Conservation (phyloP, 2,797 vertebrate genomes). For the Prunella strophiata region DNA sequence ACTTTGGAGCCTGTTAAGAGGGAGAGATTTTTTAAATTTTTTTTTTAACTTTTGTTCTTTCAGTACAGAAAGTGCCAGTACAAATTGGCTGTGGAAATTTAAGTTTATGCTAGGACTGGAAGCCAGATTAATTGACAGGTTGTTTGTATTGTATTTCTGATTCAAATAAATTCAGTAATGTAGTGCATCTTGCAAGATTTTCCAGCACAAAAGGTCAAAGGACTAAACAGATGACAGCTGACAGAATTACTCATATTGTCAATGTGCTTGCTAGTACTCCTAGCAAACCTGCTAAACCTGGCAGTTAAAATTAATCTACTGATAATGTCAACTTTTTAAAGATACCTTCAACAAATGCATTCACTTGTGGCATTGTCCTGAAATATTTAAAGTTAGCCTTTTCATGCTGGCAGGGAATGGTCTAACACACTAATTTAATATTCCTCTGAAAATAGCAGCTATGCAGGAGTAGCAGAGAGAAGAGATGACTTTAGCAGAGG, state of each 20-base stretch:
- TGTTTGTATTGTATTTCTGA: neutral
- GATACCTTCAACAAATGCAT: neutral
- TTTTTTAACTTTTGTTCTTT: neutral
- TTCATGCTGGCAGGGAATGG: neutral
- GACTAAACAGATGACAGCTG: neutral
- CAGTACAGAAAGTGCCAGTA: neutral
- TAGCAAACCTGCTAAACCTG: neutral
- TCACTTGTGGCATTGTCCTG: neutral
- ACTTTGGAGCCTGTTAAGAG: neutral
- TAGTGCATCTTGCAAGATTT: neutral
- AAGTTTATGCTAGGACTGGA: neutral
- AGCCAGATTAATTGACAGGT: neutral
- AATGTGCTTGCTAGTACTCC: neutral
- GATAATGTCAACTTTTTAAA: neutral
- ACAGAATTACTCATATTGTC: neutral
- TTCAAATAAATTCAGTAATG: neutral
- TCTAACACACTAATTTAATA: neutral
- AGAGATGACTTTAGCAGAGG: constrained; percentile 27
- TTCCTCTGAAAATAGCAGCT: neutral
- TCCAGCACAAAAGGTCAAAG: neutral
- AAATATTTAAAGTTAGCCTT: constrained; percentile 4
- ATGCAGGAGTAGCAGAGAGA: neutral
- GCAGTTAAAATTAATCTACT: neutral
- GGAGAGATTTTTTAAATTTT: rapidly evolving
- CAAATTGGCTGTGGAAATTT: neutral